A percentile compares a stretch with the other conserved stretches of the same genome.
Evolutionary conservation across 1,140 invertebrate genomes (phyloP).

Genomic region (Trichogramma pretiosum): DNA sequence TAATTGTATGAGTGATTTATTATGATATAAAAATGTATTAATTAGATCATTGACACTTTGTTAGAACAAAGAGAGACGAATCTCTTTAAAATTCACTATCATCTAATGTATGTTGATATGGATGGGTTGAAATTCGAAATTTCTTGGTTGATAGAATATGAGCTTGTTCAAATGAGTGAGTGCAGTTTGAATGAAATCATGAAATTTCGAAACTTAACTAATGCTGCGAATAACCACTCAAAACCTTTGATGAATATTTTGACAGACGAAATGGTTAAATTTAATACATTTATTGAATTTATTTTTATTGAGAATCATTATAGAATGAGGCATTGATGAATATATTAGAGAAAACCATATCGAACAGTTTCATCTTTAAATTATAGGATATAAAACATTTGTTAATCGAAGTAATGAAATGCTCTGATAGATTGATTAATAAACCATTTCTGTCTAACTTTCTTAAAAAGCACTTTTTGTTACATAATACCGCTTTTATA

Average conservation of each 20-base stretch:
- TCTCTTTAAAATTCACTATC: constrained; percentile 15
- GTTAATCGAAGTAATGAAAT: constrained; percentile 13
- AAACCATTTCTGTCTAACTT: constrained; percentile 15
- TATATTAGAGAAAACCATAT: constrained; percentile 17
- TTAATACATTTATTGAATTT: background rate
- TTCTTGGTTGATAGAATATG: too few species aligned
- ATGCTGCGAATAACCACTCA: constrained; percentile 11
- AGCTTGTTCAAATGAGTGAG: too few species aligned
- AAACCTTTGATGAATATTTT: too few species aligned
- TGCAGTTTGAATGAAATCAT: constrained; percentile 7
- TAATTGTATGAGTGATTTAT: constrained; percentile 14
- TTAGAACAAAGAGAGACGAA: constrained; percentile 15
- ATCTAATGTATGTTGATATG: constrained; percentile 10
- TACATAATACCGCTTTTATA: constrained; percentile 20
- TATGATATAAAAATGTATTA: constrained; percentile 12
- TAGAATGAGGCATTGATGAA: constrained; percentile 7
- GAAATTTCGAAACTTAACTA: constrained; percentile 16
- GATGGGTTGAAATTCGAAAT: constrained; percentile 15
- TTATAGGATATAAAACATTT: constrained; percentile 14
- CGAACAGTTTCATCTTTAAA: constrained; percentile 16
- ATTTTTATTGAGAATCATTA: constrained; percentile 3
- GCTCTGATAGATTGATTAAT: constrained; percentile 16
- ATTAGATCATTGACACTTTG: constrained; percentile 12
- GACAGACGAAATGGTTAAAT: too few species aligned
- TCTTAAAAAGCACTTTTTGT: constrained; percentile 14